These are phyloP conservation scores for Thelaira solivaga DNA, from an alignment of 2,888 invertebrate genomes.

Conservation along the genomic window DNA sequence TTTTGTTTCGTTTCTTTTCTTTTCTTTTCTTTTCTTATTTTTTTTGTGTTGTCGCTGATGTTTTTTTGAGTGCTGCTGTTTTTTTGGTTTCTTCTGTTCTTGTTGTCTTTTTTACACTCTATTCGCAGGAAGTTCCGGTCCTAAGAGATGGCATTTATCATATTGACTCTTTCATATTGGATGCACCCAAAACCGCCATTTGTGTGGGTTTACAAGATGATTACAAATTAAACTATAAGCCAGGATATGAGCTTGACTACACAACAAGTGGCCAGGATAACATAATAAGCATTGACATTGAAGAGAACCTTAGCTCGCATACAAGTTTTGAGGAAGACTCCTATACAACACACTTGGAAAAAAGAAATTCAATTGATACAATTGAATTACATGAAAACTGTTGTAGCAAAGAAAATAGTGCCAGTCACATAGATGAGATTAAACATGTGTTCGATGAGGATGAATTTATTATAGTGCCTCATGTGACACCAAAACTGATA, in stretches of 20 bases:
- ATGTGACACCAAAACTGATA: constrained; percentile 51
- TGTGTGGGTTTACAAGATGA: constrained; percentile 76
- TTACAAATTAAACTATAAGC: constrained; percentile 68
- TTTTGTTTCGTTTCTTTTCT: constrained; percentile 15
- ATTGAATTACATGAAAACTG: constrained; percentile 30
- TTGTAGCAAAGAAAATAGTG: constrained; percentile 36
- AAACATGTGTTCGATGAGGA: constrained; percentile 60
- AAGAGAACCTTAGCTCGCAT: constrained; percentile 41
- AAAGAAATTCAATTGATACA: constrained; percentile 56
- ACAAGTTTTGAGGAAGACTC: constrained; percentile 32
- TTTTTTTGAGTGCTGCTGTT: constrained; percentile 42
- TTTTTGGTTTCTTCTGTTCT: constrained; percentile 61
- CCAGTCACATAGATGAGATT: constrained; percentile 1
- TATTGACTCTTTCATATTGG: constrained; percentile 75
- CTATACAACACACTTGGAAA: constrained; percentile 44
- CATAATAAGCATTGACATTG: constrained; percentile 38
- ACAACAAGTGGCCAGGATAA: constrained; percentile 45
- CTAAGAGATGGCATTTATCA: constrained; percentile 73
- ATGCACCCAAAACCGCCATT: constrained; percentile 74
- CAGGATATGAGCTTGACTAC: constrained; percentile 28
- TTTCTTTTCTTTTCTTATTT: too few species aligned
- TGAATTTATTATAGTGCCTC: constrained; percentile 67
- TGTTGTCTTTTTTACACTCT: constrained; percentile 67
- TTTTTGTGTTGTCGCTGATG: too few species aligned
- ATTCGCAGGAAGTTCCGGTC: constrained; percentile 74